Conservation (phyloP, 2,888 invertebrate species). For the Chelonus formosanus region DNA sequence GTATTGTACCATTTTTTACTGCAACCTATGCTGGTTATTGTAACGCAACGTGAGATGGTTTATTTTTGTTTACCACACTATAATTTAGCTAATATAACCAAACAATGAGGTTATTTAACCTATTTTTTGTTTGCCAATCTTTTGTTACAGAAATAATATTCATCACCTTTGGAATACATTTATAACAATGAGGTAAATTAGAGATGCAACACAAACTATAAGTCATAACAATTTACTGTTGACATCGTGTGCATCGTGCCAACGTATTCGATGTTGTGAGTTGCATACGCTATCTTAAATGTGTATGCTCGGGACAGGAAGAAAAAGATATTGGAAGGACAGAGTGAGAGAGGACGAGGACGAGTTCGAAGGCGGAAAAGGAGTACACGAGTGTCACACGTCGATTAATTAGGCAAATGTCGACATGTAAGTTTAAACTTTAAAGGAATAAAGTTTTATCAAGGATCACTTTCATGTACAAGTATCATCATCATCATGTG, state of each 20-base stretch:
- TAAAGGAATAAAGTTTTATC: slow-evolving; percentile 19
- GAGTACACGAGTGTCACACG: slow-evolving; percentile 19
- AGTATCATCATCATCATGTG: too few relatives aligned
- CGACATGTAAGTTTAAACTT: slow-evolving; percentile 6
- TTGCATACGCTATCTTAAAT: slow-evolving; percentile 44
- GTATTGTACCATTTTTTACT: slow-evolving; percentile 34
- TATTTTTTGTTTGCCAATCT: too few relatives aligned
- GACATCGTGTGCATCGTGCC: slow-evolving; percentile 57
- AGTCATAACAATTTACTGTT: slow-evolving; percentile 60
- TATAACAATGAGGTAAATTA: slow-evolving; percentile 52
- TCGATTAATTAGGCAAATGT: slow-evolving; percentile 38
- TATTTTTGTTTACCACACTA: too few relatives aligned
- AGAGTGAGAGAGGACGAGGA: slow-evolving; percentile 20
- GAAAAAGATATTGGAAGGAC: slow-evolving; percentile 22
- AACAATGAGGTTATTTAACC: too few relatives aligned
- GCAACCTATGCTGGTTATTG: neutral
- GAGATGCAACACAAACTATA: slow-evolving; percentile 53
- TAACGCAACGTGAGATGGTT: too few relatives aligned
- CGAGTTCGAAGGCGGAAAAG: slow-evolving; percentile 35
- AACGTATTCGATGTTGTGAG: slow-evolving; percentile 45
- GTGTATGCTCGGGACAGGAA: neutral
- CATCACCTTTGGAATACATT: slow-evolving; percentile 18
- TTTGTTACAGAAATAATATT: too few relatives aligned
- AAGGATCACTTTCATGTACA: neutral
- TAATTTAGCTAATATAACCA: too few relatives aligned